Evolutionary conservation across 2,888 invertebrate genomes (phyloP), one percentile per base, ranked within the genome.

Genomic region (Lasioglossum vierecki): DNA sequence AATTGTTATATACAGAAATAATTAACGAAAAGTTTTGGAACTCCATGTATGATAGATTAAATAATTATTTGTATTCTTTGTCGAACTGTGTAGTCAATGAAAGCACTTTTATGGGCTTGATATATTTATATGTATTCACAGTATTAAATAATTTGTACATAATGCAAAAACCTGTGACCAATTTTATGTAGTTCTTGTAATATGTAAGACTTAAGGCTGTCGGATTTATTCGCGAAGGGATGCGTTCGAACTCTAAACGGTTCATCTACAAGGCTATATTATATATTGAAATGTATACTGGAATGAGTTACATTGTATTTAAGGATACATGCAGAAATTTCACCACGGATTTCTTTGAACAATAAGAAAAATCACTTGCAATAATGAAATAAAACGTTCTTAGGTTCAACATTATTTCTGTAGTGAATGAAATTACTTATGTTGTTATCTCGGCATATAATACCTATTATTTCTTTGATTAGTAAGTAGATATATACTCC

Each of bases 111-210:
- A 77, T 75, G 87, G 83, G 86, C 80, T 84, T 63, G 63, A 88
- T 83, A 83, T 91, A 86, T 90, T 90, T 85, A 91, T 92, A 88
- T 93, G 93, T 94, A 93, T 92, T 86, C 89, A 86, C 93, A 93
- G 93, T 92, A 93, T 93, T 93, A 92, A 93, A 91, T 89, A 84
- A 91, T 92, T 93, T 93, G 91, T 93, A 93, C 88, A 94, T 92
- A 93, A 90, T 82, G 80, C 90, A 88, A 85, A 88, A 85, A 85
- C 79, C 82, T 80, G 78, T 87, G 84, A 85, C 85, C 87, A 90
- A 86, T 92, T 78, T 88, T 91, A 57, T 89, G 87, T 90, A 90
- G 83, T 91, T 90, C 84, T 86, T 86, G 80, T 84, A 76, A 85
- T 44, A 70, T 83, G 39, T 89, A 76, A 76, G 80, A 77, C 3